These are phyloP conservation scores for Clostera curtula DNA, from an alignment of 2,888 invertebrate genomes.

Conservation along the genomic window DNA sequence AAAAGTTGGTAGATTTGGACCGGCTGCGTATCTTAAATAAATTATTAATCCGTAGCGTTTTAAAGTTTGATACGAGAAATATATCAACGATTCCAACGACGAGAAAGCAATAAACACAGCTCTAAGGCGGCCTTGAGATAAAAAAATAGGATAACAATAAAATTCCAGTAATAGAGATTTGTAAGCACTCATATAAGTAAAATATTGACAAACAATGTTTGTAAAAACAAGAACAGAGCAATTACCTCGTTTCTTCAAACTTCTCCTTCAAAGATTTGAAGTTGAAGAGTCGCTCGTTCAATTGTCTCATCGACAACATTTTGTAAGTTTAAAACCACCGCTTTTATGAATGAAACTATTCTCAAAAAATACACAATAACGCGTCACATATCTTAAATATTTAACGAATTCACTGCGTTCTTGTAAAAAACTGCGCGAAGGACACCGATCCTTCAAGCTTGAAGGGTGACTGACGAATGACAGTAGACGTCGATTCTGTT, in stretches of 20 bases:
- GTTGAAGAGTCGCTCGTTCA: constrained; percentile 52
- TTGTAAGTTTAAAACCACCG: constrained; percentile 23
- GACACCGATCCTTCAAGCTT: constrained; percentile 7
- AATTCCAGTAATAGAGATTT: no score
- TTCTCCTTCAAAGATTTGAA: constrained; percentile 58
- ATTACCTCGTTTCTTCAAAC: constrained; percentile 60
- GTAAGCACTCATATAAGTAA: no score
- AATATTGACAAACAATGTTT: no score
- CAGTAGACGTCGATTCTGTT: constrained; percentile 6
- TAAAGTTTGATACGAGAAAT: no score
- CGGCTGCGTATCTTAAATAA: no score
- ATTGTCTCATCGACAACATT: constrained; percentile 49
- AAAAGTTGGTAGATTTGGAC: no score
- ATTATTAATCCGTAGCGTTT: no score
- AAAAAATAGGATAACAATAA: no score
- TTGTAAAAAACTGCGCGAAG: constrained; percentile 9
- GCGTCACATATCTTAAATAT: constrained; percentile 2
- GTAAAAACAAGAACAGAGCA: no score
- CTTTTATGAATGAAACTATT: constrained; percentile 5
- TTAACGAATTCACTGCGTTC: constrained; percentile 4
- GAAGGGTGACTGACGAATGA: constrained; percentile 20
- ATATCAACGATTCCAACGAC: no score
- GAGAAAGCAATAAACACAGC: no score
- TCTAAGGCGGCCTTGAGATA: no score
- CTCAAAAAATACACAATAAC: constrained; percentile 7